These are phyloP conservation scores for Deroplatys truncata DNA, from an alignment of 2,888 invertebrate species.

Conservation along the genomic window DNA sequence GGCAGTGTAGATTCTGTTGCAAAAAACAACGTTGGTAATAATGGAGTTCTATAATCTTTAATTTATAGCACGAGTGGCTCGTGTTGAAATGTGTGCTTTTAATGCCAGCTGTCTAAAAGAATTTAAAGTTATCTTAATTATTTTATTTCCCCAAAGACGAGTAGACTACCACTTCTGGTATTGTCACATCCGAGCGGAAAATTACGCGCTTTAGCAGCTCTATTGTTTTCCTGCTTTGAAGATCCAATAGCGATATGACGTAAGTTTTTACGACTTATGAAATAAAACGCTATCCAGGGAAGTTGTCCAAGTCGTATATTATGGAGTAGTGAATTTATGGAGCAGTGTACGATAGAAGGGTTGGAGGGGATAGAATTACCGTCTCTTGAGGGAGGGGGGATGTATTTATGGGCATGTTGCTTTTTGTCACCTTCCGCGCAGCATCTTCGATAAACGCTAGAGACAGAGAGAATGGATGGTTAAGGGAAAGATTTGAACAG, in stretches of 20 bases:
- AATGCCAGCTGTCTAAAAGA: too few relatives aligned
- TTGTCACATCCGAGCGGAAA: too few relatives aligned
- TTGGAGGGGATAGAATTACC: background rate
- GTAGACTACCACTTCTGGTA: too few relatives aligned
- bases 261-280: background rate
- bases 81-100: too few relatives aligned
- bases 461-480: background rate
- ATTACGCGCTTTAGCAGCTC: background rate
- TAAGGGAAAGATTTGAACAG: background rate
- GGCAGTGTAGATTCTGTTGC: too few relatives aligned
- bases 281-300: background rate
- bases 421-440: background rate
- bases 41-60: too few relatives aligned
- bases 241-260: background rate
- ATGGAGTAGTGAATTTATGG: background rate
- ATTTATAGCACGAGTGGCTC: too few relatives aligned
- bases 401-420: background rate
- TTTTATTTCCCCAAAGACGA: too few relatives aligned
- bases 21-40: too few relatives aligned
- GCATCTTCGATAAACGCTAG: background rate
- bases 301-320: background rate
- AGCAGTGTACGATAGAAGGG: background rate
- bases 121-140: too few relatives aligned
- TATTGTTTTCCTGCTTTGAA: background rate
- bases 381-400: background rate